A percentile compares a stretch with the other conserved stretches of the same genome.
These are phyloP conservation scores for Leptosomus discolor DNA, from an alignment of 2,113 vertebrate genomes.

Conservation along the genomic window DNA sequence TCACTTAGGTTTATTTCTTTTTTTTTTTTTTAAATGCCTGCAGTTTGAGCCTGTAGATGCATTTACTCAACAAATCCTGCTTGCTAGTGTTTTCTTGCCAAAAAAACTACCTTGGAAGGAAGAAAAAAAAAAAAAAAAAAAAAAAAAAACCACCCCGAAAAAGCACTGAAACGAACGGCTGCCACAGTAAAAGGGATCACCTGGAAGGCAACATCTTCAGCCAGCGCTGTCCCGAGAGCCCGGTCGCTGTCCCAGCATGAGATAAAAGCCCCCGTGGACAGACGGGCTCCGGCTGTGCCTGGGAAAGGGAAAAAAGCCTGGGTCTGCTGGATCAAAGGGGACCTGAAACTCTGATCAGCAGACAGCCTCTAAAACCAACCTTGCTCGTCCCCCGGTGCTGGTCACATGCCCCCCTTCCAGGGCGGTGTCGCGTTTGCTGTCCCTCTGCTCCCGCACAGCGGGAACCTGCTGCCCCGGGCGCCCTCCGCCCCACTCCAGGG, in stretches of 20 bases:
- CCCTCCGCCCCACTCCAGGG: background rate
- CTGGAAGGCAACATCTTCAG: background rate
- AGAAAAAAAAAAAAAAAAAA: background rate
- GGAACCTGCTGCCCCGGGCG: background rate
- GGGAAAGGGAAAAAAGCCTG: background rate
- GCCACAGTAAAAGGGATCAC: background rate
- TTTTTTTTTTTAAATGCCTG: background rate
- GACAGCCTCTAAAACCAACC: background rate
- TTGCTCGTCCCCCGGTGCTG: background rate
- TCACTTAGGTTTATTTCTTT: slow-evolving; percentile 7
- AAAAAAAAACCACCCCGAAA: background rate
- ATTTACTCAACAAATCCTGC: background rate
- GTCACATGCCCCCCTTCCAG: no score
- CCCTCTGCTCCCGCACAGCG: background rate
- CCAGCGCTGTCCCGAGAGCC: background rate
- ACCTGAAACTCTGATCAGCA: background rate
- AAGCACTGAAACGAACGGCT: background rate
- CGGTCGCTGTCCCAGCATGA: background rate
- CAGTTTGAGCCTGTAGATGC: background rate
- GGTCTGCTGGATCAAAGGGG: background rate
- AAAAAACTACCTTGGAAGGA: background rate
- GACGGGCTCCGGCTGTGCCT: background rate
- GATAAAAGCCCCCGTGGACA: background rate
- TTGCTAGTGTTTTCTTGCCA: background rate
- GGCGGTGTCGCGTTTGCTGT: background rate